These are phyloP conservation scores for Benitochromis conjunctus DNA, from an alignment of 2,113 vertebrate species.

Conservation along the genomic window DNA sequence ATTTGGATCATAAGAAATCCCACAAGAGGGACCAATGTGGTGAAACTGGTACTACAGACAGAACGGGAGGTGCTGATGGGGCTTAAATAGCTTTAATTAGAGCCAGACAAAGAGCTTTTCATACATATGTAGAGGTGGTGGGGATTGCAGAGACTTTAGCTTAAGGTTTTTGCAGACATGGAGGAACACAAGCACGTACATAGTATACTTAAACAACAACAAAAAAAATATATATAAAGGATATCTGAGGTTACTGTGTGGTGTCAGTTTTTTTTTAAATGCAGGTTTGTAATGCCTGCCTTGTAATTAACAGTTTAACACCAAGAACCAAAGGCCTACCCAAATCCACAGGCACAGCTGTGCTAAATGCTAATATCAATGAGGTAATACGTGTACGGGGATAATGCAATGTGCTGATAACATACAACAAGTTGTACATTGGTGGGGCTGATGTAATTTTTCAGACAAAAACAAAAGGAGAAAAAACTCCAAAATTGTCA, in stretches of 20 bases:
- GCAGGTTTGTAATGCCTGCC: neutral
- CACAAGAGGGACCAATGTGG: neutral
- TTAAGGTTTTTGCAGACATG: neutral
- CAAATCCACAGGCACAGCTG: neutral
- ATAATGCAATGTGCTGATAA: neutral
- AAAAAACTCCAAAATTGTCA: neutral
- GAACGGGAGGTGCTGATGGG: constrained; percentile 12
- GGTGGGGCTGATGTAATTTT: neutral
- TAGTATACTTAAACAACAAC: neutral
- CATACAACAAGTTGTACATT: neutral
- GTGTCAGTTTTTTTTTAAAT: neutral
- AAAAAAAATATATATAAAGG: neutral
- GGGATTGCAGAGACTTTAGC: constrained; percentile 19
- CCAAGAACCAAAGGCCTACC: neutral
- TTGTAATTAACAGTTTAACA: neutral
- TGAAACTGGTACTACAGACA: neutral
- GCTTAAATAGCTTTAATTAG: constrained; percentile 49
- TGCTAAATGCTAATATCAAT: neutral
- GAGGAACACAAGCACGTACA: neutral
- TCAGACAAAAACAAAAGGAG: neutral
- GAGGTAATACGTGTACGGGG: neutral
- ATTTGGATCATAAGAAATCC: constrained; percentile 23
- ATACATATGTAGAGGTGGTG: constrained; percentile 18
- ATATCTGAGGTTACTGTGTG: neutral
- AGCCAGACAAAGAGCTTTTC: constrained; percentile 52